These are phyloP conservation scores for Meganola albula DNA, from an alignment of 2,888 invertebrate genomes.

Conservation along the genomic window DNA sequence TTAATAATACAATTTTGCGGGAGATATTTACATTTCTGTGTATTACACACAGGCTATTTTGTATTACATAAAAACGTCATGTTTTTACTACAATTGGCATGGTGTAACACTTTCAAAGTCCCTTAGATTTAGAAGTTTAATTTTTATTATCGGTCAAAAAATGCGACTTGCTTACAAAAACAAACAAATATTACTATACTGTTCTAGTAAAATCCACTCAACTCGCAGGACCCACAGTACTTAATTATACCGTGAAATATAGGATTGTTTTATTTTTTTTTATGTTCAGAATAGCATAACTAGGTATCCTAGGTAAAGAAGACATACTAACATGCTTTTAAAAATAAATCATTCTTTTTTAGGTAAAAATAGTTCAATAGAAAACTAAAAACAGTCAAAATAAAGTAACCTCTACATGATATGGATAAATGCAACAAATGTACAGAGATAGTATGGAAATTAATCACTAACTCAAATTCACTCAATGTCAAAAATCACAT, in stretches of 20 bases:
- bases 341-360: too few species aligned
- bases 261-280: too few species aligned
- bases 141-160: slow-evolving; percentile 20
- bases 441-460: slow-evolving; percentile 46
- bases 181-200: slow-evolving; percentile 16
- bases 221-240: not conserved
- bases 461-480: slow-evolving; percentile 35
- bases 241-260: too few species aligned
- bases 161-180: slow-evolving; percentile 19
- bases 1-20: slow-evolving; percentile 45
- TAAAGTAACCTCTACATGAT: slow-evolving; percentile 25
- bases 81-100: slow-evolving; percentile 22
- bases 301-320: too few species aligned
- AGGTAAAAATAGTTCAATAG: too few species aligned
- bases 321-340: too few species aligned
- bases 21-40: slow-evolving; percentile 58
- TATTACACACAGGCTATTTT: slow-evolving; percentile 20
- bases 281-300: too few species aligned
- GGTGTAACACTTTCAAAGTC: slow-evolving; percentile 2
- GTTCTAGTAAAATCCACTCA: slow-evolving; percentile 6
- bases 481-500: slow-evolving; percentile 31
- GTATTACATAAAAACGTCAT: slow-evolving; percentile 23
- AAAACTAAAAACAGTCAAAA: slow-evolving; percentile 47
- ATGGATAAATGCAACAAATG: slow-evolving; percentile 71
- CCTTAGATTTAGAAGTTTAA: not conserved